phyloP scores from a whole-genome alignment of 2,888 invertebrate species.

The Pimpla rufipes region DNA sequence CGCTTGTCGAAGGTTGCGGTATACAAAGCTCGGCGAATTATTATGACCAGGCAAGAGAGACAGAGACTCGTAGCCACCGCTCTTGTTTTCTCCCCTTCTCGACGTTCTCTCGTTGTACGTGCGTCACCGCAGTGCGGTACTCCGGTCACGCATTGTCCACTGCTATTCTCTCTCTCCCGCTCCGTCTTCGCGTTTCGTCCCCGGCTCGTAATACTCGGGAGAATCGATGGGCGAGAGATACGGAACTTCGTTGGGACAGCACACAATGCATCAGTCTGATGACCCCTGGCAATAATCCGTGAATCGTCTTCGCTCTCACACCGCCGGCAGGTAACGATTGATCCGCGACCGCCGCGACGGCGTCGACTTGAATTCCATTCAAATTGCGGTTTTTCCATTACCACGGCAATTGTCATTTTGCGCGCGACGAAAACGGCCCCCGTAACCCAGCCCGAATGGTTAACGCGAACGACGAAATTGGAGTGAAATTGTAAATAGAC shows the following conservation, averaged over 20 bases:
- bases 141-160: constrained; percentile 62
- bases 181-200: constrained; percentile 39
- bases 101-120: constrained; percentile 32
- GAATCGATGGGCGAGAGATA: constrained; percentile 61
- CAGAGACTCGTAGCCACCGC: constrained; percentile 4
- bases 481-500: background rate
- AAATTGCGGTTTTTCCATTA: background rate
- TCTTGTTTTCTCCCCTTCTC: constrained; percentile 46
- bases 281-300: constrained; percentile 39
- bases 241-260: constrained; percentile 44
- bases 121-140: constrained; percentile 70
- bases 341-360: background rate
- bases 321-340: background rate
- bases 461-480: background rate
- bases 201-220: constrained; percentile 52
- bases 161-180: constrained; percentile 30
- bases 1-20: constrained; percentile 16
- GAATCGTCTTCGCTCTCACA: constrained; percentile 28
- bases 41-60: background rate
- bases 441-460: background rate
- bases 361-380: background rate
- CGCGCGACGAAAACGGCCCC: background rate
- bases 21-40: constrained; percentile 16
- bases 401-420: background rate
- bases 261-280: constrained; percentile 51